phyloP scores from a whole-genome alignment of 2,797 vertebrate genomes.

The Channallabes apus region DNA sequence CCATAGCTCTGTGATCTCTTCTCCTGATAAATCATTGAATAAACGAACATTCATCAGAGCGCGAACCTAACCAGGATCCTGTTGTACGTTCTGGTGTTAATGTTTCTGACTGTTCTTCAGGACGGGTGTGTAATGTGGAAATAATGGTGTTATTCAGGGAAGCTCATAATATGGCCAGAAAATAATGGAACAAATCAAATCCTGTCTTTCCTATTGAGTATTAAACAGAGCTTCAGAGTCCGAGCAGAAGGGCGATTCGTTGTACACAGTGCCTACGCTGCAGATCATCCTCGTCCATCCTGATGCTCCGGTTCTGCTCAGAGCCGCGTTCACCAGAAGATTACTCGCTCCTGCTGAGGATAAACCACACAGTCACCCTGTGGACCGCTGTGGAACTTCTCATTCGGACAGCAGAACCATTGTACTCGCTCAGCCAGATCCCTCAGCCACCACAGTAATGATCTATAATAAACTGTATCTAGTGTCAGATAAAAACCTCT shows the following conservation, averaged over 20 bases:
- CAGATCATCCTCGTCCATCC: neutral
- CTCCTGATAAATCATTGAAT: neutral
- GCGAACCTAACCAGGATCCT: neutral
- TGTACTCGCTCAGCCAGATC: no score
- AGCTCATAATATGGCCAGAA: neutral
- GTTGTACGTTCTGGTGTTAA: neutral
- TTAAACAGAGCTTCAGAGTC: neutral
- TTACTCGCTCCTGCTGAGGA: neutral
- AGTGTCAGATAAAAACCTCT: no score
- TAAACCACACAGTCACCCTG: neutral
- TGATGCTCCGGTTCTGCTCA: neutral
- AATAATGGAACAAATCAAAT: neutral
- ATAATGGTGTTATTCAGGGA: neutral
- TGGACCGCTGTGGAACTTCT: neutral
- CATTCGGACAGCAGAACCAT: no score
- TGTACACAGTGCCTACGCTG: neutral
- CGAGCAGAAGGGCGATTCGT: neutral
- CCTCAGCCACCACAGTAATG: no score
- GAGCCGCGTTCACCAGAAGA: neutral
- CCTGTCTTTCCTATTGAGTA: neutral
- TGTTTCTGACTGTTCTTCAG: neutral
- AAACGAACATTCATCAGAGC: neutral
- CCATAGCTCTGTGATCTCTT: neutral
- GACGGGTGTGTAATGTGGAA: neutral
- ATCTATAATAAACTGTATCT: no score